Evolutionary conservation across 2,888 invertebrate genomes (phyloP).

Genomic region (Zaprionus lineosus): DNA sequence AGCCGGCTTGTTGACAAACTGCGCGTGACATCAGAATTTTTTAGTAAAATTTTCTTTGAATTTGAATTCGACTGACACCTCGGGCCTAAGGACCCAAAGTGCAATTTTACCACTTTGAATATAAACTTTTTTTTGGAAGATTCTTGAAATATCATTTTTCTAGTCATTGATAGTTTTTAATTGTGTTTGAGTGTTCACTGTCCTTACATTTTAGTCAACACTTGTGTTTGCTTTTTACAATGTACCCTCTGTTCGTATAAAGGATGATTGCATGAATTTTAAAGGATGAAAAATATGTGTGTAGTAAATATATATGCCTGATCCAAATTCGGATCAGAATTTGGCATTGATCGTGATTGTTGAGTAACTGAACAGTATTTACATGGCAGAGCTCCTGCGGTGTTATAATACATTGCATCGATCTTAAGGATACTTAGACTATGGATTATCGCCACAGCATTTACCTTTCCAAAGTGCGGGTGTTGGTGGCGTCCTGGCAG

Average conservation of each 20-base stretch:
- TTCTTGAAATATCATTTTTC: conserved; percentile 2
- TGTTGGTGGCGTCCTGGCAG: not conserved
- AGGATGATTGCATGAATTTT: conserved; percentile 19
- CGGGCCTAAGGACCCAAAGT: conserved; percentile 21
- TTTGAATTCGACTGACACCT: conserved; percentile 29
- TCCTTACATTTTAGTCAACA: conserved; percentile 2
- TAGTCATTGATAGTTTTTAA: conserved; percentile 7
- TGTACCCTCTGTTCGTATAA: conserved; percentile 6
- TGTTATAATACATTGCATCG: conserved; percentile 41
- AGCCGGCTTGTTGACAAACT: conserved; percentile 82
- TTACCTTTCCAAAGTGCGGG: conserved; percentile 37
- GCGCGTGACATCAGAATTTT: conserved; percentile 82
- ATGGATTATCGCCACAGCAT: conserved; percentile 12
- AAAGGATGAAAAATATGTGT: not conserved
- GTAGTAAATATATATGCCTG: not conserved
- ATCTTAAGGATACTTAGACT: conserved; percentile 7
- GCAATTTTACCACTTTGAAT: conserved; percentile 76
- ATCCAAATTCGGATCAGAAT: not conserved
- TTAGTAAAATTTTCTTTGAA: conserved; percentile 58
- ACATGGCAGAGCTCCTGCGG: conserved; percentile 26
- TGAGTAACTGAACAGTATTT: conserved; percentile 33
- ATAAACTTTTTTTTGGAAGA: too few species aligned
- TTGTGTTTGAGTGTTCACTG: too few species aligned
- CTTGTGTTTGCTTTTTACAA: conserved; percentile 16
- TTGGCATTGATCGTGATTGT: conserved; percentile 23